phyloP scores from a whole-genome alignment of 1,140 invertebrate genomes.

The Drosophila fuyamai region DNA sequence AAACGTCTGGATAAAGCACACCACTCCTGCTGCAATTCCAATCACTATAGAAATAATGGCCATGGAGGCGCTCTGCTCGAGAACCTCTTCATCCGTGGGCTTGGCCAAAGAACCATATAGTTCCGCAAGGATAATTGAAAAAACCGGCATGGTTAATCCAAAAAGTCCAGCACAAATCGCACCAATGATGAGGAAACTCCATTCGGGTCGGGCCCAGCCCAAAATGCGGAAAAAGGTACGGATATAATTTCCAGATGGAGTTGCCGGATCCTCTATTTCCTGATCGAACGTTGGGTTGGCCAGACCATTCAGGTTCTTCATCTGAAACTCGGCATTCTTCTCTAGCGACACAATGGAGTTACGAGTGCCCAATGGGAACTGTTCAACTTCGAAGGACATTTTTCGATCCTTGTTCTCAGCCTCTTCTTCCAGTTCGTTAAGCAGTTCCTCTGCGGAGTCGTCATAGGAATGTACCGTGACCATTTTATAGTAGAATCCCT shows the following conservation, averaged over 20 bases:
- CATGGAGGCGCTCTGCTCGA: conserved; percentile 87
- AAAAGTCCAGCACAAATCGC: conserved; percentile 89
- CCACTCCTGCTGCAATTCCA: conserved; percentile 89
- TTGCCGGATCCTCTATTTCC: conserved; percentile 6
- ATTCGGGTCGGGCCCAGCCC: conserved; percentile 91
- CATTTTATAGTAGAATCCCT: conserved; percentile 90
- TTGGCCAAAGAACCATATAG: conserved; percentile 87
- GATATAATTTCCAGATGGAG: conserved; percentile 44
- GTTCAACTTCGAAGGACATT: conserved; percentile 46
- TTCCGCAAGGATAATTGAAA: conserved; percentile 93
- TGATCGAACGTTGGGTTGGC: not conserved
- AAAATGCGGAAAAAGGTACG: conserved; percentile 87
- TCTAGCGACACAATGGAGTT: conserved; percentile 46
- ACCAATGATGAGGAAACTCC: conserved; percentile 90
- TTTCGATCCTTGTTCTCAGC: conserved; percentile 88
- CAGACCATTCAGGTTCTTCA: conserved; percentile 54
- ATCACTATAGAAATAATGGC: conserved; percentile 89
- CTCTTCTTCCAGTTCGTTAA: conserved; percentile 86
- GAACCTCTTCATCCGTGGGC: conserved; percentile 87
- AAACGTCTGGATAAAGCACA: conserved; percentile 90
- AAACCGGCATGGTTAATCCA: conserved; percentile 91
- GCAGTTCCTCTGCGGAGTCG: conserved; percentile 80
- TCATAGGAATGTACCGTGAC: conserved; percentile 87
- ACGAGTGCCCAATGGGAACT: conserved; percentile 7
- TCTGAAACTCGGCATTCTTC: conserved; percentile 67